Percentiles rank a stretch among this genome's conserved stretches.
Conservation (phyloP, 2,797 vertebrate species). For the Chrosomus eos region DNA sequence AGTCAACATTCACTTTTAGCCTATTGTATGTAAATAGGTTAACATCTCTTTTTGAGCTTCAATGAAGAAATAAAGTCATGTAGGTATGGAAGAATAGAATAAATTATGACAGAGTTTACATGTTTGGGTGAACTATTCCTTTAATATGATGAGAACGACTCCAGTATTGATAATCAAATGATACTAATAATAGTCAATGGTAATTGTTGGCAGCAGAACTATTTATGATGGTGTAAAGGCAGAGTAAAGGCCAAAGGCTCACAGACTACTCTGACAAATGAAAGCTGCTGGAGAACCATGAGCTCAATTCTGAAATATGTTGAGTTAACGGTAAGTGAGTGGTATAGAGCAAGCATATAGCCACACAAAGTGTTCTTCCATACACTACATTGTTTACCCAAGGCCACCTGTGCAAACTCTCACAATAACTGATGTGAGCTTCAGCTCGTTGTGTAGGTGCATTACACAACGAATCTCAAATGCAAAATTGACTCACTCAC, state of each 20-base stretch:
- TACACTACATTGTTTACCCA: constrained; percentile 48
- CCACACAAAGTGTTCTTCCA: constrained; percentile 2
- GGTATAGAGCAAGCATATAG: neutral
- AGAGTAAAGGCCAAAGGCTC: constrained; percentile 25
- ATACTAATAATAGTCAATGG: constrained; percentile 20
- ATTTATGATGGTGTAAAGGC: constrained; percentile 4
- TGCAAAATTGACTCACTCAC: neutral
- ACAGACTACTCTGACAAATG: constrained; percentile 10
- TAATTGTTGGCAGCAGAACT: neutral
- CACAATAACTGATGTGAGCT: constrained; percentile 24
- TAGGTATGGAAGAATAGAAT: neutral
- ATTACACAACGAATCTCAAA: constrained; percentile 12
- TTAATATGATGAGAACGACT: neutral
- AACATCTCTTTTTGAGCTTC: neutral
- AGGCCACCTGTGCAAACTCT: constrained; percentile 52
- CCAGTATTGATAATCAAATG: constrained; percentile 14
- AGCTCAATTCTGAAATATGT: constrained; percentile 4
- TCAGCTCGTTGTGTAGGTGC: constrained; percentile 36
- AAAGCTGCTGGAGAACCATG: constrained; percentile 13
- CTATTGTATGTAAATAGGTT: neutral
- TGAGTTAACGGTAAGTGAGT: constrained; percentile 18
- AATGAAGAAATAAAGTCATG: neutral
- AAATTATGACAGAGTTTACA: neutral
- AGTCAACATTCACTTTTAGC: neutral
- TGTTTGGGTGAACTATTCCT: neutral